Conservation (phyloP, 2,797 vertebrate species). For the Phoeniculus purpureus region DNA sequence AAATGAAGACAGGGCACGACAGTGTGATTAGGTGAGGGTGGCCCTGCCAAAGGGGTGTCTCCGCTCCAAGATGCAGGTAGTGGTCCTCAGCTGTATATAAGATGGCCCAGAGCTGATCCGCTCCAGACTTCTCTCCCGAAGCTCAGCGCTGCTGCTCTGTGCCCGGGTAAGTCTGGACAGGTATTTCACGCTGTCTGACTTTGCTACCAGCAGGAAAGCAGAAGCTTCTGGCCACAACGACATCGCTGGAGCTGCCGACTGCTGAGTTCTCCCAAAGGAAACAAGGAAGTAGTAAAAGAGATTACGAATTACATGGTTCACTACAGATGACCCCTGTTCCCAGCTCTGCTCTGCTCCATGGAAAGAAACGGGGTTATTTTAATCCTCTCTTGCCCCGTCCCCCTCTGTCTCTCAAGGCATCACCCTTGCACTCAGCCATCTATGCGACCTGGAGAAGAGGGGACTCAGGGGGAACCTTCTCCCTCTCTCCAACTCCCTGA, state of each 20-base stretch:
- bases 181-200: neutral
- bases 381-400: neutral
- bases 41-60: conserved; percentile 10
- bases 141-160: neutral
- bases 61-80: neutral
- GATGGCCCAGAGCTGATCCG: neutral
- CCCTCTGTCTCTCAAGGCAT: neutral
- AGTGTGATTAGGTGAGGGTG: neutral
- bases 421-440: no score
- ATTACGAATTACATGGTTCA: neutral
- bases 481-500: no score
- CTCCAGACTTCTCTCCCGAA: neutral
- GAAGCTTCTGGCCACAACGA: neutral
- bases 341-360: neutral
- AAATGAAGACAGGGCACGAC: neutral
- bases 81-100: conserved; percentile 45
- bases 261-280: neutral
- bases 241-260: neutral
- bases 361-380: neutral
- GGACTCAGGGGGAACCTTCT: no score
- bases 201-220: neutral
- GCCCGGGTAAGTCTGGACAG: neutral
- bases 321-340: neutral
- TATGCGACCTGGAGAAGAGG: no score
- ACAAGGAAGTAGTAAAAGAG: neutral